Percentiles rank a stretch among this genome's conserved stretches.
phyloP scores from a whole-genome alignment of 92 coral and sea anemone genomes.

The Bergia sp. region DNA sequence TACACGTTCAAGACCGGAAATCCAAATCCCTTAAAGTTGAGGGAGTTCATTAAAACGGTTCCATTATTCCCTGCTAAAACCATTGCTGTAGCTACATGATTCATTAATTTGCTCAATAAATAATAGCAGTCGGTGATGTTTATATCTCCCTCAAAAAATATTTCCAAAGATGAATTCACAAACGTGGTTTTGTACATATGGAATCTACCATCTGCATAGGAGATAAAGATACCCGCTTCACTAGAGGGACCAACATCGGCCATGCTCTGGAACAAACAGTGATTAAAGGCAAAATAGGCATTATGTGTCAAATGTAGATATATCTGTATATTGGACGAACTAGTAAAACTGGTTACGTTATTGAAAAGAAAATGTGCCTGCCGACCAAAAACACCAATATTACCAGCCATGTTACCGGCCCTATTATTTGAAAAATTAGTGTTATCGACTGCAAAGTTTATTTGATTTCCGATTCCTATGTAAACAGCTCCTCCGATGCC shows the following conservation, averaged over 20 bases:
- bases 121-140: background rate
- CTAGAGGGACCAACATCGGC: background rate
- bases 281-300: background rate
- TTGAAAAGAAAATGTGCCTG: background rate
- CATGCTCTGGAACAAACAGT: background rate
- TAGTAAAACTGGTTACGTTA: background rate
- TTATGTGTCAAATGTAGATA: background rate
- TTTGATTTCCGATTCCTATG: background rate
- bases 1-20: background rate
- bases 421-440: background rate
- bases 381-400: background rate
- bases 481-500: conserved; percentile 13
- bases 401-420: background rate
- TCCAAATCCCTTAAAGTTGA: background rate
- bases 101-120: no score
- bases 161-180: background rate
- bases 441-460: background rate
- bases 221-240: background rate
- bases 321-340: no score
- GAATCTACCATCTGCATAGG: background rate
- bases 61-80: background rate
- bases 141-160: background rate
- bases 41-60: background rate
- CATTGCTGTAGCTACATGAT: background rate
- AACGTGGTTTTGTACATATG: background rate